Base-by-base conservation (phyloP, 2,888 invertebrate genomes). In the Aplocera efformata region DNA sequence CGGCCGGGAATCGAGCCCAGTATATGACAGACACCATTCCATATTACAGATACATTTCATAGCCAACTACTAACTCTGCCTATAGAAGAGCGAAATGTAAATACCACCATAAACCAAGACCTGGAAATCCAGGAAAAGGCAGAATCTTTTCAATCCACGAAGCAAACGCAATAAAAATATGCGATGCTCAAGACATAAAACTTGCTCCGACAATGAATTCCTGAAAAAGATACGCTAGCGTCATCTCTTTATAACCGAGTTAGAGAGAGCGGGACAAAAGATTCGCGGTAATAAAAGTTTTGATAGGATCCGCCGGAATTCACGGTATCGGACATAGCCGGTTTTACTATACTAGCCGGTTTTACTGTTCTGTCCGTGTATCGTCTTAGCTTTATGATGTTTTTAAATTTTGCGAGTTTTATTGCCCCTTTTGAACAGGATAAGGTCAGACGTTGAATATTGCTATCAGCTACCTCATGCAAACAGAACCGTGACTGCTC, bases 141-240 rank as follows among this genome's bases (percentile, higher is more conserved):
- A 56, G 60, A 49, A 72, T 70, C 74, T 74, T 79, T 79, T 80
- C 79, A 81, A 82, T 80, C 72, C 72, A 65, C 66, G 60, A 26
- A 39, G 34, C 43, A 38, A 30, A 79, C 64, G 79, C 78, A 84
- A 81, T 86, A 86, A 86, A 86, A 85, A 85, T 86, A 86, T 88
- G 82, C 77, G 70, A 81, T 71, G 71, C 72, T 75, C 71, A 70
- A 67, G 79, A 79, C 79, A 79, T 85, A 86, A 88, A 88, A 84
- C 77, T 78, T 53, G 68, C 70, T 70, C 79, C 81, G 83, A 84
- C 86, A 82, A 84, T 88, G 86, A 85, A 86, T 88, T 83, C 73
- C 79, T 80, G 82, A 80, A 85, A 85, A 84, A 83, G 82, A 83
- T 81, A 77, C 58, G 51, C 63, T 66, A 63, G 64, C 69, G 71